Conservation (phyloP, 1,140 invertebrate genomes). For the Sesamia nonagrioides region DNA sequence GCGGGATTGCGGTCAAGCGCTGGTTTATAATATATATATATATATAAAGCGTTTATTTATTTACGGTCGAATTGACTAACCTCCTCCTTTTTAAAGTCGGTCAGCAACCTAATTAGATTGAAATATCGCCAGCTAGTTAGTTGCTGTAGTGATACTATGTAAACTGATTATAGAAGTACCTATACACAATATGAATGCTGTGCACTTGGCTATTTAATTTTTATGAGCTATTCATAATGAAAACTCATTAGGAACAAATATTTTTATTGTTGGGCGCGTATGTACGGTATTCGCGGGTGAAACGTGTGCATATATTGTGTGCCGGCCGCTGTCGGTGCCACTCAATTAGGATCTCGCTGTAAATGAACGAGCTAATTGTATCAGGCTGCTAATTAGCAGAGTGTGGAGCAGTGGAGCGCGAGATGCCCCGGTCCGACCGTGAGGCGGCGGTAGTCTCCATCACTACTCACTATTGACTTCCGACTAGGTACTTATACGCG, state of each 20-base stretch:
- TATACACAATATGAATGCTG: constrained; percentile 17
- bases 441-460: not conserved
- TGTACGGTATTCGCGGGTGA: constrained; percentile 27
- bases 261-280: constrained; percentile 36
- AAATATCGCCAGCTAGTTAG: not conserved
- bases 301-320: constrained; percentile 14
- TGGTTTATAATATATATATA: no score
- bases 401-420: constrained; percentile 1
- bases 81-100: no score
- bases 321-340: not conserved
- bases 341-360: not conserved
- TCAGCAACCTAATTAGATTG: no score
- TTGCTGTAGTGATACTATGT: not conserved
- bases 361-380: constrained; percentile 40
- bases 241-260: constrained; percentile 40
- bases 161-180: not conserved
- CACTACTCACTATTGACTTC: not conserved
- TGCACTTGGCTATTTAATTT: constrained; percentile 11
- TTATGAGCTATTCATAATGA: constrained; percentile 43
- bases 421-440: not conserved
- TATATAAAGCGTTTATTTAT: no score
- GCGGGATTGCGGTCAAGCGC: no score
- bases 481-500: no score
- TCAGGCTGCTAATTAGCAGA: constrained; percentile 36
- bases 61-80: no score